These are phyloP conservation scores for Manis javanica DNA, from an alignment of 2,797 vertebrate genomes.

Conservation along the genomic window DNA sequence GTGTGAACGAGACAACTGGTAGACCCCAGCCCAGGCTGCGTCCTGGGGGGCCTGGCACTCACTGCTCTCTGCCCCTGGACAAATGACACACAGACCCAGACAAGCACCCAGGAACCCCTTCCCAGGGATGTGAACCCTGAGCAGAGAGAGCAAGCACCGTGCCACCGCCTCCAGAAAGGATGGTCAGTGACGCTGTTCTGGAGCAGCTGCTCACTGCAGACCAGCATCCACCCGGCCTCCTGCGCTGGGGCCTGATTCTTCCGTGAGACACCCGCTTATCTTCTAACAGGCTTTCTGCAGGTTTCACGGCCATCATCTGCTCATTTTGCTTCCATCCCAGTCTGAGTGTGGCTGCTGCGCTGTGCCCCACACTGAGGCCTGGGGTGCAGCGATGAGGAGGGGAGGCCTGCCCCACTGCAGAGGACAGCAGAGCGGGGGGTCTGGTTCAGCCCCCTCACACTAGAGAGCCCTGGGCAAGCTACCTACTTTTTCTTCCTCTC, in stretches of 20 bases:
- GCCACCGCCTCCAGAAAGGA: neutral
- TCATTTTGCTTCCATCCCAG: neutral
- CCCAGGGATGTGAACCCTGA: rapidly evolving
- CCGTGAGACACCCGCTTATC: neutral
- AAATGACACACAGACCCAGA: rapidly evolving
- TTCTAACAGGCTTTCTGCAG: rapidly evolving
- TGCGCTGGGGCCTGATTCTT: neutral
- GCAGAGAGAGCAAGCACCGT: neutral
- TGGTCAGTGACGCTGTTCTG: rapidly evolving
- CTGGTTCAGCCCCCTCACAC: neutral
- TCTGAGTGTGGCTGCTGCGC: neutral
- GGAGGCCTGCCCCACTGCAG: rapidly evolving
- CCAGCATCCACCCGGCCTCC: rapidly evolving
- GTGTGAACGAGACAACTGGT: rapidly evolving
- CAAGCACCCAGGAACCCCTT: neutral
- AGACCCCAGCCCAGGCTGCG: no score
- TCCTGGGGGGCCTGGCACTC: rapidly evolving
- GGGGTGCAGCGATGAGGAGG: rapidly evolving
- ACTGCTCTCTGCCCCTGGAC: rapidly evolving
- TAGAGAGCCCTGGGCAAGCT: no score
- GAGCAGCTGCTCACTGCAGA: neutral
- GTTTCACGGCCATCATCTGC: neutral
- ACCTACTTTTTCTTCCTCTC: neutral
- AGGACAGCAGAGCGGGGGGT: no score
- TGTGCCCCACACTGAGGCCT: neutral